Evolutionary conservation across 2,797 vertebrate species (phyloP).

Genomic region (Alfaro cultratus): DNA sequence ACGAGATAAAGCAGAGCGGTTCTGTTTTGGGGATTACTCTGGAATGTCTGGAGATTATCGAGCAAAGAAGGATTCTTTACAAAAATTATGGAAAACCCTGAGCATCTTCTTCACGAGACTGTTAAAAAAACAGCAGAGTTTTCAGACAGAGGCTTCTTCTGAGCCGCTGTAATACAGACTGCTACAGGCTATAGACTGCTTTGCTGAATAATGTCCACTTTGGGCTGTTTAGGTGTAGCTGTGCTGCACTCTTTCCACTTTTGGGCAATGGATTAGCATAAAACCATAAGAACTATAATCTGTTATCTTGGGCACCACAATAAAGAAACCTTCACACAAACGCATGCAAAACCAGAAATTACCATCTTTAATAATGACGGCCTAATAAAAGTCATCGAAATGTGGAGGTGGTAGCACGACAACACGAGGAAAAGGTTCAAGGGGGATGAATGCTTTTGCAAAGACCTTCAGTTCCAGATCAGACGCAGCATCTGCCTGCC

Average conservation of each 20-base stretch:
- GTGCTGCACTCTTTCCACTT: background rate
- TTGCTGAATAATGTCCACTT: background rate
- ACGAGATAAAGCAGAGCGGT: no score
- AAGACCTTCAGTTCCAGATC: constrained; percentile 17
- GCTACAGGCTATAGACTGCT: background rate
- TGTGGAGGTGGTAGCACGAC: background rate
- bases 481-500: constrained; percentile 16
- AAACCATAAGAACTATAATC: background rate
- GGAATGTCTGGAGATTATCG: background rate
- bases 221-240: background rate
- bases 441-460: background rate
- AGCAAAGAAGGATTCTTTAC: background rate
- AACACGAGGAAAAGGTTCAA: background rate
- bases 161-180: background rate
- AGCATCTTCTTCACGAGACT: background rate
- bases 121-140: background rate
- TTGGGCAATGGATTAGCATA: background rate
- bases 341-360: background rate
- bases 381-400: background rate
- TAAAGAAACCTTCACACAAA: background rate
- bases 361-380: background rate
- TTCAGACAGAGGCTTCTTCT: background rate
- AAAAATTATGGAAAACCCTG: background rate
- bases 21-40: no score
- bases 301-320: background rate